A percentile compares a stretch with the other conserved stretches of the same genome.
Conservation (phyloP, 2,797 vertebrate species). For the Bovichtus diacanthus region DNA sequence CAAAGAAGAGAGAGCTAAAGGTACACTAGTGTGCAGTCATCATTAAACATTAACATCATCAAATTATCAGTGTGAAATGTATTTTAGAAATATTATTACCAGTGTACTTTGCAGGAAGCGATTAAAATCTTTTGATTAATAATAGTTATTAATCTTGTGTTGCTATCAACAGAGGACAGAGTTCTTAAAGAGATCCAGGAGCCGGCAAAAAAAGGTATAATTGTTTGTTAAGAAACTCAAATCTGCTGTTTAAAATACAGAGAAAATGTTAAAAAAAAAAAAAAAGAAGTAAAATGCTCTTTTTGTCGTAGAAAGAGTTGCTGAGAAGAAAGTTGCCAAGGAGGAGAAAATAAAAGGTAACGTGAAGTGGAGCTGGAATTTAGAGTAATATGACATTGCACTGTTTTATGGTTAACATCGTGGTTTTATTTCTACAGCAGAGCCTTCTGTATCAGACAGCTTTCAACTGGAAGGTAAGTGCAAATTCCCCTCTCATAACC, state of each 20-base stretch:
- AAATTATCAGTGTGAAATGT: not conserved
- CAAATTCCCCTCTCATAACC: not conserved
- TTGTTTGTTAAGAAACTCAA: not conserved
- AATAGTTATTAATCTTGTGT: slow-evolving; percentile 9
- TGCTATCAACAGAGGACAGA: slow-evolving; percentile 63
- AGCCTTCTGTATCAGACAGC: slow-evolving; percentile 72
- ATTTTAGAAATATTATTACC: not conserved
- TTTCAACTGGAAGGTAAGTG: slow-evolving; percentile 77
- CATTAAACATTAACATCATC: not conserved
- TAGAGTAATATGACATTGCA: not conserved
- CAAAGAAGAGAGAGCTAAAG: slow-evolving; percentile 53
- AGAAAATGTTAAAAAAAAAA: no score
- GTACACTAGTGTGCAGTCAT: slow-evolving; percentile 4
- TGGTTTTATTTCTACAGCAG: slow-evolving; percentile 56
- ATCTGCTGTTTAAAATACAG: not conserved
- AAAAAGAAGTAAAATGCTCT: not conserved
- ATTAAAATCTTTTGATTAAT: not conserved
- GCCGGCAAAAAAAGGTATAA: slow-evolving; percentile 70
- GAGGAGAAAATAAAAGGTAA: slow-evolving; percentile 77
- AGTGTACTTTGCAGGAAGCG: not conserved
- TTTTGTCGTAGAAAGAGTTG: slow-evolving; percentile 62
- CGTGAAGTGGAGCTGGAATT: not conserved
- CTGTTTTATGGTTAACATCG: slow-evolving; percentile 16
- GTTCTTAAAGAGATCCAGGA: slow-evolving; percentile 73
- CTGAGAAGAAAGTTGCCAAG: slow-evolving; percentile 68